phyloP scores from a whole-genome alignment of 2,888 invertebrate species.

The Nomada hirtipes region DNA sequence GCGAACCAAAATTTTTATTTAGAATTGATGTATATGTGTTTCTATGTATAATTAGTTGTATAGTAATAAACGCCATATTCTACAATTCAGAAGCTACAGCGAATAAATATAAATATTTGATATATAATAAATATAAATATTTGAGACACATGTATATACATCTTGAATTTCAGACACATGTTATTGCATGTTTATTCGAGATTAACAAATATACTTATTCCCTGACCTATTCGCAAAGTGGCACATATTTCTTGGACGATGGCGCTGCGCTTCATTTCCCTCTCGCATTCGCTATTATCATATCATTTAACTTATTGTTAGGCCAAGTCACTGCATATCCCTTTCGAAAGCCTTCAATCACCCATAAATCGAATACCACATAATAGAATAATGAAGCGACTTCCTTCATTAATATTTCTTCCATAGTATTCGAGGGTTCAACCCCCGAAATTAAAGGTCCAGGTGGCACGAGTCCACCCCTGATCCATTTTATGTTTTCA shows the following conservation, averaged over 20 bases:
- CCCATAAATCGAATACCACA: conserved; percentile 1
- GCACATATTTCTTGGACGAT: neutral
- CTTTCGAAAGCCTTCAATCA: neutral
- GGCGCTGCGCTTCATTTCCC: neutral
- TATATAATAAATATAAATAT: too few relatives aligned
- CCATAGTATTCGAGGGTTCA: neutral
- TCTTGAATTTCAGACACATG: neutral
- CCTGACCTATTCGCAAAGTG: neutral
- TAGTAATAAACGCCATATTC: too few relatives aligned
- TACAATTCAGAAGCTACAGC: too few relatives aligned
- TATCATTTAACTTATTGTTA: neutral
- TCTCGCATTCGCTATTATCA: neutral
- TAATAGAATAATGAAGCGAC: conserved; percentile 13
- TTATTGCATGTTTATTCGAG: neutral
- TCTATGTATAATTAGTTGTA: too few relatives aligned
- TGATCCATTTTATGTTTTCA: conserved; percentile 36
- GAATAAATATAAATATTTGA: too few relatives aligned
- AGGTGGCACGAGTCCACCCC: conserved; percentile 44
- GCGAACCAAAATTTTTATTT: neutral
- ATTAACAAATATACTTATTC: neutral
- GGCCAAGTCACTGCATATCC: neutral
- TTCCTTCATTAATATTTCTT: conserved; percentile 39
- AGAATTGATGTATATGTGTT: neutral
- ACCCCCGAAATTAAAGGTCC: conserved; percentile 37
- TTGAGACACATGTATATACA: neutral